Base-by-base conservation (phyloP, 2,797 vertebrate species). In the Leucoraja ocellata region DNA sequence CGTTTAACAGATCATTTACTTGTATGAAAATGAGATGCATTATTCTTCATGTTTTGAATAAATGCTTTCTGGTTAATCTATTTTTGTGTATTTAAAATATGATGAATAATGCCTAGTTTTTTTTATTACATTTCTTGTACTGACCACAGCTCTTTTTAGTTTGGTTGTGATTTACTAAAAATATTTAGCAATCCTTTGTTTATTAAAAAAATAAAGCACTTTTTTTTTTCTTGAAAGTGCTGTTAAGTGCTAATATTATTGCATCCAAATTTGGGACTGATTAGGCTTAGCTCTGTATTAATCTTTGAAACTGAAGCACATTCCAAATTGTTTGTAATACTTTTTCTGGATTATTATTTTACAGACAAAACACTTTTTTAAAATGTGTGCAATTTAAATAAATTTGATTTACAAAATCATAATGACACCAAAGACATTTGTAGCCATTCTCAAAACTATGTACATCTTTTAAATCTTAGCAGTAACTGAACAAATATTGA, bases 261-360 rank as follows among this genome's bases (percentile, higher is more conserved):
- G 61, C 11, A 9, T 14, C 18, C 14, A 36, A 21, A 63, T 68
- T 36, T 88, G 84, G n/a, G 18, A 21, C 61, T 9, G 28, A 16
- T 0, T 63, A 84, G 61, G 63, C 32, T 91, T 91, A 25, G 36
- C 28, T 46, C 4, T 91, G 8, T 88, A 13, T 23, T 46, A 39
- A 54, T 91, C n/a, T 68, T 1, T 86, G 61, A 88, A 88, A 88
- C 63, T 73, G 68, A 46, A 91, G 88, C 65, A 73, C n/a, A 46
- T 46, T 32, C 88, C 4, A 91, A 73, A 76, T 92, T 74, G 88
- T 36, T 91, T 91, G 23, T 58, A 39, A 23, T 76, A 54, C 39
- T 28, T 28, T 91, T 92, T 92, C 68, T 74, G 58, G 84, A 3
- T 92, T 25, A 32, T 32, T n/a, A 54, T 71, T 92, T 76, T 21